Evolutionary conservation across 2,888 invertebrate genomes (phyloP), one percentile per base, ranked within the genome.

Genomic region (Sceliomorpha sp.): DNA sequence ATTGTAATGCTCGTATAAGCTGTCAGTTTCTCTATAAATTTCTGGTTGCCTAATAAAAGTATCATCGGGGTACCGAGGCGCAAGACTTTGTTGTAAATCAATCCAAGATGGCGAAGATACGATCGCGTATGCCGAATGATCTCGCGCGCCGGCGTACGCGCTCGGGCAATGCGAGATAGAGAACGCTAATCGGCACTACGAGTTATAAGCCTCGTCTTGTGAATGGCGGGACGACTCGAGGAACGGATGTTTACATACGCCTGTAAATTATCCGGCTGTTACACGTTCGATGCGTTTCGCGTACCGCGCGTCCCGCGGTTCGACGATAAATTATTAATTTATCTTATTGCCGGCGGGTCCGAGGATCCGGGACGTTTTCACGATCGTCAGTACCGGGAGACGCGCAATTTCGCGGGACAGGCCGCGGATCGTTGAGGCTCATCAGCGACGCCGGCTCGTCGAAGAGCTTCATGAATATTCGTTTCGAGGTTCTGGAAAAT

Each of bases 41-140:
- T 72, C 76, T 73, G 68, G 73, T 72, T 75, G 56, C 70, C 71
- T 79, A 74, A 78, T 82, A 82, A 84, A 84, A 76, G 73, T 78
- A 75, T 79, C 78, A 73, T 72, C 69, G 77, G n/a, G n/a, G 58
- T 55, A 70, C 75, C 63, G 70, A 67, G n/a, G 72, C 70, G 72
- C 69, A 70, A 73, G 75, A 55, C 70, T 71, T 73, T 70, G 78
- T 73, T 80, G 80, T 85, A 84, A 85, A 82, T 84, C 84, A 82
- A 82, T 81, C 80, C 76, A 74, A 80, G 77, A 82, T 81, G 76
- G 82, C 75, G 78, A 73, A 78, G 80, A 81, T 80, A 81, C 74
- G 76, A 75, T 75, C 70, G 59, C 70, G 78, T 75, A 79, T 74
- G 75, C 70, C 71, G 12, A 24, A 42, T 13, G 40, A n/a, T n/a